Base-by-base conservation (phyloP, 1,140 invertebrate species). In the Dermatophagoides farinae region DNA sequence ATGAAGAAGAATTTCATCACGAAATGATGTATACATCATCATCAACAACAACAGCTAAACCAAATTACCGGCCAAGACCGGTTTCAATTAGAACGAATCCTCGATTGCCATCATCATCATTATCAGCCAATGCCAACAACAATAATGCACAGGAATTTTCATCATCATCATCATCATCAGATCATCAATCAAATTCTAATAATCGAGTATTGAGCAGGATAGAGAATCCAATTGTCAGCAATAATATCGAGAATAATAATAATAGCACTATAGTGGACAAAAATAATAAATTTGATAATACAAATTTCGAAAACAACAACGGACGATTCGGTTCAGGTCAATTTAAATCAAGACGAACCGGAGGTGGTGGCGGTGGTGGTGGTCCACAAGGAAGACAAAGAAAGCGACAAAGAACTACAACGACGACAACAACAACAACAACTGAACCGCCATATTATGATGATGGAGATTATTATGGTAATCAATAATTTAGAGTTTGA, bases 371-470 rank as follows among this genome's bases (percentile, higher is more conserved):
- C 50, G 9, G 62, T 49, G n/a, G n/a, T 23, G 6, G 23, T 10
- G 1, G 53, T 53, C 22, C 50, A 61, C 2, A 8, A 31, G 8
- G 31, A 31, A 51, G 43, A 31, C 31, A 38, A 22, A 51, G 39
- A 20, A 51, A 31, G 8, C 31, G 8, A 31, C 31, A 31, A 31
- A 57, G 54, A 6, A 57, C 62, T 8, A 66, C 64, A 4, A 64
- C 65, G 0, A 66, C 65, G 6, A 66, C 64, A 14, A 66, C 65
- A 18, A 65, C 62, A 6, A 58, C 62, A n/a, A 41, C 61, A 12
- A 38, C 50, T 22, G 38, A 60, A 18, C 43, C 64, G 0, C 16
- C 46, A 11, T 9, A 31, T 12, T 44, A 50, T 23, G 46, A 62
- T 40, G 20, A 62, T 38, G 55, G 57, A 6, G 40, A 60, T 22